Evolutionary conservation across 2,888 invertebrate species (phyloP), one percentile per base, ranked within the genome.

Genomic region (Nudaria mundana): DNA sequence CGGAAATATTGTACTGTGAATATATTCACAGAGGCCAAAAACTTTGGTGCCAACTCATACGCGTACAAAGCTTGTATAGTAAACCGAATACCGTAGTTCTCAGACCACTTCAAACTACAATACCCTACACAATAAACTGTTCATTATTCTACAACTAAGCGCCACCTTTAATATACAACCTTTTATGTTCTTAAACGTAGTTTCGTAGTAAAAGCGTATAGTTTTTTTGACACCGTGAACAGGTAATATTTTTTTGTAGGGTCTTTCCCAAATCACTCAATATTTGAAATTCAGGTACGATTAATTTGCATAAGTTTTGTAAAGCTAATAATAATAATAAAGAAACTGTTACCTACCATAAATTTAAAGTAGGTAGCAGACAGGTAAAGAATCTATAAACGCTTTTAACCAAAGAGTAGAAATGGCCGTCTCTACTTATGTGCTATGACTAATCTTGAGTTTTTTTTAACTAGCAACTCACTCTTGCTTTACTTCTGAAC

Each of bases 191-290:
- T 34, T 36, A 15, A 63, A 62, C 81, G 77, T 84, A 83, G 67
- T 63, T 68, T 73, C 68, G 79, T 85, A 86, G 85, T 84, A 85
- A 69, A 52, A 66, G 59, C 66, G 68, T 72, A 70, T 71, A 73
- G 74, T 73, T 60, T 50, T 60, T 51, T 42, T 58, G 66, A 64
- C 57, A 54, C 42, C 42, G 30, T 48, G 45, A 55, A 66, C 84
- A 85, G 85, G 85, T 85, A 84, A 46, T 40, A 32, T 53, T 58
- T 66, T 70, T 71, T 72, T 63, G 64, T 61, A 44, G 60, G 79
- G 77, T 76, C 72, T 78, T 77, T 67, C 78, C 78, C 76, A 66
- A 73, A 52, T 63, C 44, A 8, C 8, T 20, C 3, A 5, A 47
- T 47, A 48, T 51, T 56, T 33, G 38, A 41, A 38, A 44, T 42